Evolutionary conservation across 2,113 vertebrate genomes (phyloP), one percentile per base, ranked within the genome.

Genomic region (Festucalex cinctus): DNA sequence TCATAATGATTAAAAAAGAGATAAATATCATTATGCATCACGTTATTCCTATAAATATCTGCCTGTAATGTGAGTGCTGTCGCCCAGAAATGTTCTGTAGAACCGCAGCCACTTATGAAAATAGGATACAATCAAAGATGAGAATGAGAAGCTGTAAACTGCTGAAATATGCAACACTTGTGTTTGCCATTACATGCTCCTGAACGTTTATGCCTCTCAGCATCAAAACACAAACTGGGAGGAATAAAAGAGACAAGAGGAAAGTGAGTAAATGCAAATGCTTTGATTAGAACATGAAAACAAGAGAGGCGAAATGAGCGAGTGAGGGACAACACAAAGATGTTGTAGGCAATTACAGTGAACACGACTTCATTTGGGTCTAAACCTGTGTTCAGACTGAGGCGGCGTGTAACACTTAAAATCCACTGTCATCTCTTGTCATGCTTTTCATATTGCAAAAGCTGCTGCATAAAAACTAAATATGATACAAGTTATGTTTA

Each of bases 261-360:
- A 73, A 78, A 69, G 49, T 69, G 26, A 35, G 70, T 43, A 58
- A 59, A 73, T 67, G 81, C 36, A 75, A 84, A 75, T 71, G 65
- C 78, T 86, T 85, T 88, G 82, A 86, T 83, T 70, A 62, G 63
- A 63, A 74, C 76, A 81, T 62, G 63, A 78, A 81, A 80, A 87
- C 79, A 79, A 76, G 59, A 26, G 41, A 66, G 66, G 71, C 68
- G 65, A 76, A 79, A 81, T 37, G 32, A 69, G 72, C 73, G 48
- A 74, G 56, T 69, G 72, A 74, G 64, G 65, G 70, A 77, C 66
- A 83, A 83, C 76, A 81, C 58, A 76, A 80, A 77, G 69, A 83
- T 46, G 75, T 83, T 74, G 79, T 70, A 84, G 70, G 83, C 83
- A 80, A 83, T 89, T 87, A 85, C 79, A 28, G 76, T 3, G 22